Evolutionary conservation across 2,888 invertebrate genomes (phyloP).

Genomic region (Drosophila quinaria): DNA sequence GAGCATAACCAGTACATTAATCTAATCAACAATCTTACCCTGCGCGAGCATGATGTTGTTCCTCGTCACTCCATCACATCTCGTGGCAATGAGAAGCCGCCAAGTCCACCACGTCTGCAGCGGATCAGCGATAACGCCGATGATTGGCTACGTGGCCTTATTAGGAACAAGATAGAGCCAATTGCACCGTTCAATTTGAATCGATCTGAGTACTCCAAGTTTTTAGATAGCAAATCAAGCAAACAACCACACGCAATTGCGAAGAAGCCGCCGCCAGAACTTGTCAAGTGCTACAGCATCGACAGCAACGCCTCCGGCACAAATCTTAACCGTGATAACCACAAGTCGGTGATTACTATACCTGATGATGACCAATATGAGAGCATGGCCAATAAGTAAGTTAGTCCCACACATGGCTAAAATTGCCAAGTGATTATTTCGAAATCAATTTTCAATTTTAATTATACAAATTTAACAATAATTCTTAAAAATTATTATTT

Average conservation of each 20-base stretch:
- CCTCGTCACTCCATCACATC: background rate
- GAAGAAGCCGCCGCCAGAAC: conserved; percentile 15
- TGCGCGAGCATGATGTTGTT: conserved; percentile 28
- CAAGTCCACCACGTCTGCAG: conserved; percentile 20
- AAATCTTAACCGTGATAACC: background rate
- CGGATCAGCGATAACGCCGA: conserved; percentile 11
- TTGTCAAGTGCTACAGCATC: conserved; percentile 11
- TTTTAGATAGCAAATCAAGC: conserved; percentile 30
- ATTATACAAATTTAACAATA: no score
- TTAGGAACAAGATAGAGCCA: conserved; percentile 13
- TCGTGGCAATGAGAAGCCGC: conserved; percentile 26
- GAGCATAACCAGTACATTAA: conserved; percentile 61
- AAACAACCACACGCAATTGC: background rate
- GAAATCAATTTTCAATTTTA: no score
- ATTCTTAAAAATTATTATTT: no score
- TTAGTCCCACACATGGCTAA: background rate
- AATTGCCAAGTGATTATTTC: background rate
- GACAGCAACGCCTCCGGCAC: background rate
- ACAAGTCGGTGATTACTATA: conserved; percentile 1
- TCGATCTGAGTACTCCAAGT: conserved; percentile 37
- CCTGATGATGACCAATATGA: background rate
- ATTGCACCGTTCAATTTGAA: background rate
- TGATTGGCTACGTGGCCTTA: conserved; percentile 26
- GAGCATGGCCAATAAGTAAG: conserved; percentile 6
- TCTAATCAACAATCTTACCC: conserved; percentile 66